These are phyloP conservation scores for Geotrupes spiniger DNA, from an alignment of 2,888 invertebrate species.

Conservation along the genomic window DNA sequence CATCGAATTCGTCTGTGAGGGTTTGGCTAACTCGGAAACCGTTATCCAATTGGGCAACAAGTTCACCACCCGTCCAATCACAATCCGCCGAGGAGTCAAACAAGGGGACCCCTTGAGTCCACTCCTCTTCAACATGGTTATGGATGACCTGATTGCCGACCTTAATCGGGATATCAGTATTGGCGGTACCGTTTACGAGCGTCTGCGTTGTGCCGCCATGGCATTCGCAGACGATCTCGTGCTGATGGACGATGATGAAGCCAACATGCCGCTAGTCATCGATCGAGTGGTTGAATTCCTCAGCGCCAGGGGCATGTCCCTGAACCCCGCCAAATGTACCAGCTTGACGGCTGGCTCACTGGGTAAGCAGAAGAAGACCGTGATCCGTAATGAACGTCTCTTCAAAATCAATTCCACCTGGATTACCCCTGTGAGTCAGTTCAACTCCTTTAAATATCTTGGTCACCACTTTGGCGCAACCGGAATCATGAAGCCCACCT, in stretches of 20 bases:
- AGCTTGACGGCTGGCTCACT: slow-evolving; percentile 11
- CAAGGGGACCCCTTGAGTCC: slow-evolving; percentile 46
- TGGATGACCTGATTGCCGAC: slow-evolving; percentile 31
- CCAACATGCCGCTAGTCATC: slow-evolving; percentile 33
- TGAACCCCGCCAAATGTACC: slow-evolving; percentile 23
- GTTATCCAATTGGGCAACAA: too few species aligned
- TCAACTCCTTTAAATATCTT: slow-evolving; percentile 28
- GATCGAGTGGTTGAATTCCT: slow-evolving; percentile 20
- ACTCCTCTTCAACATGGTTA: slow-evolving; percentile 31
- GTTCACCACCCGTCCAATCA: too few species aligned
- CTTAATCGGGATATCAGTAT: too few species aligned
- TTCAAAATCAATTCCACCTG: slow-evolving; percentile 1
- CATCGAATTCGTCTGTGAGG: slow-evolving; percentile 32
- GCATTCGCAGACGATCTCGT: slow-evolving; percentile 45
- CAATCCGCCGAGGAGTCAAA: slow-evolving; percentile 33
- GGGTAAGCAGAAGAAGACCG: slow-evolving; percentile 8
- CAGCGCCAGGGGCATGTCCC: slow-evolving; percentile 28
- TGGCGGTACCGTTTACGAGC: slow-evolving; percentile 20
- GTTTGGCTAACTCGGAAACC: too few species aligned
- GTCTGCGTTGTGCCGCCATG: slow-evolving; percentile 28
- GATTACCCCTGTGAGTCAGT: background rate
- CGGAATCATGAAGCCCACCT: slow-evolving; percentile 24
- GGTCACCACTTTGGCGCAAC: slow-evolving; percentile 34
- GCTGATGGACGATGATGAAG: slow-evolving; percentile 37
- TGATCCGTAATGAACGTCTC: slow-evolving; percentile 7